These are phyloP conservation scores for Parambassis ranga DNA, from an alignment of 2,797 vertebrate species.

Conservation along the genomic window DNA sequence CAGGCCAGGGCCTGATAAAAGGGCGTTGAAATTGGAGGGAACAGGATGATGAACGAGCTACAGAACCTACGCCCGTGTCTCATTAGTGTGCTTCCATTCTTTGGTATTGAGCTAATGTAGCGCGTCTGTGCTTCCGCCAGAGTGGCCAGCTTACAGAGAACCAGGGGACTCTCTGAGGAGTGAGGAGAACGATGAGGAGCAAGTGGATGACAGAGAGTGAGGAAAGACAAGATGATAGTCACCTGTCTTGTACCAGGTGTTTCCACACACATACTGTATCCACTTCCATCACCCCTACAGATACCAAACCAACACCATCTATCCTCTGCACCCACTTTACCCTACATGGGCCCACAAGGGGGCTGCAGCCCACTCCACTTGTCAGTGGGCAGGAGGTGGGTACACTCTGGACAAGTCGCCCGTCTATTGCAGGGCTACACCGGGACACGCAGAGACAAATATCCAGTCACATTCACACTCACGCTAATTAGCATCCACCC, in stretches of 20 bases:
- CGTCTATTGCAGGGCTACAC: too few species aligned
- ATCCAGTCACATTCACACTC: too few species aligned
- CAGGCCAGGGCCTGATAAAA: conserved; percentile 62
- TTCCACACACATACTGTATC: background rate
- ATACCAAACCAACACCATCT: background rate
- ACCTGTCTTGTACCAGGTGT: conserved; percentile 3
- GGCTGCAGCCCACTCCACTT: too few species aligned
- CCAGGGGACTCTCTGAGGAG: conserved; percentile 2
- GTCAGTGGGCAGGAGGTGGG: too few species aligned
- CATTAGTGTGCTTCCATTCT: conserved; percentile 62
- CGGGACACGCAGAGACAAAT: too few species aligned
- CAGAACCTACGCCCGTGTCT: conserved; percentile 58
- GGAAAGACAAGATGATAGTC: background rate
- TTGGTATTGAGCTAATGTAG: conserved; percentile 68
- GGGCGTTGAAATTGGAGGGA: conserved; percentile 53
- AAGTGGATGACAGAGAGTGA: background rate
- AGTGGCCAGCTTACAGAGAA: background rate
- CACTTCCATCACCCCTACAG: background rate
- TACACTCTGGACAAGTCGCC: too few species aligned
- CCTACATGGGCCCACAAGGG: too few species aligned
- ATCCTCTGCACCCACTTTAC: too few species aligned
- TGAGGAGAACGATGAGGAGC: background rate
- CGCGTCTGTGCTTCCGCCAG: conserved; percentile 29
- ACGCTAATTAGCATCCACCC: too few species aligned
- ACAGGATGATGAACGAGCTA: conserved; percentile 75